A percentile compares a stretch with the other conserved stretches of the same genome.
These are phyloP conservation scores for Frankliniella fusca DNA, from an alignment of 2,888 invertebrate genomes.

Conservation along the genomic window DNA sequence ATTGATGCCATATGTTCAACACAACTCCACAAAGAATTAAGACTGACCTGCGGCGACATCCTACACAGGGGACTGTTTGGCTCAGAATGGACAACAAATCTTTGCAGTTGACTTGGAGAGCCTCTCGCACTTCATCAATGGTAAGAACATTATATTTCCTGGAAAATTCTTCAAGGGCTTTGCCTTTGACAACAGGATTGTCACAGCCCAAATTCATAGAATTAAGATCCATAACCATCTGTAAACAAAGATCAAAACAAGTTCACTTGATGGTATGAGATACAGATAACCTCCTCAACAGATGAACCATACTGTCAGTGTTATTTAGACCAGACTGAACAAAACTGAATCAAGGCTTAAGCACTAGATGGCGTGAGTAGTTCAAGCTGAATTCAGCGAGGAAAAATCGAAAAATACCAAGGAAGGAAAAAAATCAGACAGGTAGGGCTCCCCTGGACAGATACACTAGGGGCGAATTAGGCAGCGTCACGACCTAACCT, in stretches of 20 bases:
- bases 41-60: slow-evolving; percentile 79
- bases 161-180: slow-evolving; percentile 79
- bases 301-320: too few species aligned
- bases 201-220: slow-evolving; percentile 80
- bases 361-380: not conserved
- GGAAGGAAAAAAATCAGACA: too few species aligned
- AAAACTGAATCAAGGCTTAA: not conserved
- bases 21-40: slow-evolving; percentile 31
- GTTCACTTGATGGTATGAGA: not conserved
- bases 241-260: slow-evolving; percentile 44
- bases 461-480: not conserved
- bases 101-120: slow-evolving; percentile 75
- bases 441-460: too few species aligned
- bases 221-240: slow-evolving; percentile 93
- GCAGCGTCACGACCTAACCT: slow-evolving; percentile 24
- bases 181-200: slow-evolving; percentile 71
- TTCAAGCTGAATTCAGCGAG: not conserved
- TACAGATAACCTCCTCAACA: not conserved
- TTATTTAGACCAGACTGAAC: not conserved
- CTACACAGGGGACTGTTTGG: slow-evolving; percentile 90
- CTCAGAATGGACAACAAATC: slow-evolving; percentile 80
- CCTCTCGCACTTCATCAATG: slow-evolving; percentile 70
- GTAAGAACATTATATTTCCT: slow-evolving; percentile 75
- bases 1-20: slow-evolving; percentile 30
- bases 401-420: slow-evolving; percentile 4